Percentiles rank a stretch among this genome's conserved stretches.
phyloP scores from a whole-genome alignment of 2,888 invertebrate genomes.

The Tenthredo livida region DNA sequence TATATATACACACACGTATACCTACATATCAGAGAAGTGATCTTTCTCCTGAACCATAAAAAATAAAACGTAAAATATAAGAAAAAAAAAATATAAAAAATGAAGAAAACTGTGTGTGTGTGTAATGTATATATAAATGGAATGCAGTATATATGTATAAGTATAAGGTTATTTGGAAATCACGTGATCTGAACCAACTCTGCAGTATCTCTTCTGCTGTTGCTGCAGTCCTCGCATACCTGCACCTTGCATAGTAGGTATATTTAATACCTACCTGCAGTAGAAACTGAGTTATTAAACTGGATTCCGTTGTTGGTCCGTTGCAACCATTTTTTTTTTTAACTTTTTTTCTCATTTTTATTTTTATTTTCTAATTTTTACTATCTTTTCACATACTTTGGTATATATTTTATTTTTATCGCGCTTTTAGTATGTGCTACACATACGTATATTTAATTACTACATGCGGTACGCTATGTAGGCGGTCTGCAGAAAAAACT shows the following conservation, averaged over 20 bases:
- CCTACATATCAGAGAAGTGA: not conserved
- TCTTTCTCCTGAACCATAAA: constrained; percentile 2
- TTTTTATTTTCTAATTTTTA: not conserved
- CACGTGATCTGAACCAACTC: constrained; percentile 2
- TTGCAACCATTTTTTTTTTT: not conserved
- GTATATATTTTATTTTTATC: not conserved
- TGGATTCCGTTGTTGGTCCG: not conserved
- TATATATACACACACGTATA: not conserved
- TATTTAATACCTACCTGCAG: not conserved
- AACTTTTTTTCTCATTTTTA: not conserved
- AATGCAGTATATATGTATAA: not conserved
- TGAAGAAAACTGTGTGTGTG: not conserved
- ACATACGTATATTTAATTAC: not conserved
- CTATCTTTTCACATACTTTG: not conserved
- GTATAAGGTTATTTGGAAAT: not conserved
- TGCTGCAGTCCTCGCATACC: constrained; percentile 20
- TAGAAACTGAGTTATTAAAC: constrained; percentile 14
- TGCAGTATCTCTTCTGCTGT: not conserved
- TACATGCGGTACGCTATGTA: too few species aligned
- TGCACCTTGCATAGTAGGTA: not conserved
- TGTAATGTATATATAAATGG: not conserved
- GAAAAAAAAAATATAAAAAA: not conserved
- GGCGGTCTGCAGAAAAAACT: too few species aligned
- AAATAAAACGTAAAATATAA: not conserved
- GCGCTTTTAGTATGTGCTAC: not conserved